Evolutionary conservation across 2,797 vertebrate species (phyloP).

Genomic region (Takifugu ocellatus): DNA sequence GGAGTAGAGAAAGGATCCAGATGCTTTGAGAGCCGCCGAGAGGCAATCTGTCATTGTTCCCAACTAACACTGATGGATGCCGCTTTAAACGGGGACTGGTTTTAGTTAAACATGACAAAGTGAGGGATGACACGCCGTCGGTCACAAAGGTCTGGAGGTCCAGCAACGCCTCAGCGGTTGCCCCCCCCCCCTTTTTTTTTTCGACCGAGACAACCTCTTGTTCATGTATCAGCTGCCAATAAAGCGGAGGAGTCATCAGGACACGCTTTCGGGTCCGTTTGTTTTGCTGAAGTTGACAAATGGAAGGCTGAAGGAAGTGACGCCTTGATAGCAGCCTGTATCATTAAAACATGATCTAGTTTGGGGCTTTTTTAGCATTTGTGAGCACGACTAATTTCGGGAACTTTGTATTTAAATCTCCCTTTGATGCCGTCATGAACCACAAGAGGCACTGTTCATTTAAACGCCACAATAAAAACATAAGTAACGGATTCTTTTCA

Average conservation of each 20-base stretch:
- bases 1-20: slow-evolving; percentile 77
- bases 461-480: neutral
- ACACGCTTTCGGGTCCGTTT: slow-evolving; percentile 47
- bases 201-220: slow-evolving; percentile 61
- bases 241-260: slow-evolving; percentile 55
- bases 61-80: slow-evolving; percentile 87
- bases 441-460: no score
- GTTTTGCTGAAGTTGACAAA: slow-evolving; percentile 57
- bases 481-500: neutral
- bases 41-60: slow-evolving; percentile 82
- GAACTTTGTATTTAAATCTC: neutral
- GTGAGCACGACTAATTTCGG: neutral
- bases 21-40: slow-evolving; percentile 78
- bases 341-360: slow-evolving; percentile 1
- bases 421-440: no score
- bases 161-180: slow-evolving; percentile 66
- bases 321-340: slow-evolving; percentile 2
- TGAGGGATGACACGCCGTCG: slow-evolving; percentile 83
- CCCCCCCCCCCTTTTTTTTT: slow-evolving; percentile 47
- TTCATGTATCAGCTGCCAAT: slow-evolving; percentile 72
- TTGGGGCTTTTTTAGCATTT: neutral
- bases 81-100: slow-evolving; percentile 84
- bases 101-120: slow-evolving; percentile 93
- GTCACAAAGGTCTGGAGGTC: slow-evolving; percentile 76
- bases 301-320: slow-evolving; percentile 40